Conservation (phyloP, 2,113 vertebrate genomes). For the Cepphus grylle region DNA sequence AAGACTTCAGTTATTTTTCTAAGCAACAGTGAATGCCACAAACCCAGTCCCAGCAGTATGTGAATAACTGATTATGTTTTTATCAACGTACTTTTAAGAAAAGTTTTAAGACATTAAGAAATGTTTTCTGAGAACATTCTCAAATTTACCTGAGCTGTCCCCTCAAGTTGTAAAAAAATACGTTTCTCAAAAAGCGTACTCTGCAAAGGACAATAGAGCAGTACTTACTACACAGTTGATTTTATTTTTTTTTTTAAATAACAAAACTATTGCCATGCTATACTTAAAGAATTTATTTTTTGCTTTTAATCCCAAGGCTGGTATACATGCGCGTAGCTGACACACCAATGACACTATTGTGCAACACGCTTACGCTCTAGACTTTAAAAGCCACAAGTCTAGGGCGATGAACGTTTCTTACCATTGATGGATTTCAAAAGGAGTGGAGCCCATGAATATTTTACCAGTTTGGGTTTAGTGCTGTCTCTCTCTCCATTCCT, state of each 20-base stretch:
- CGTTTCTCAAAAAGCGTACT: not conserved
- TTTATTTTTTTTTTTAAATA: not conserved
- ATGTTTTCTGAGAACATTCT: not conserved
- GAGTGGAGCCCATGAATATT: not conserved
- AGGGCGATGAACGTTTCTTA: not conserved
- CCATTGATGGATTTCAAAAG: not conserved
- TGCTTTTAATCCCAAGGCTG: not conserved
- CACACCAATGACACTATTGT: rapidly evolving
- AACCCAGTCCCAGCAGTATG: not conserved
- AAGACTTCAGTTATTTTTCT: not conserved
- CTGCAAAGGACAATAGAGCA: not conserved
- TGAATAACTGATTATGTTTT: not conserved
- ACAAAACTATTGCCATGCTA: not conserved
- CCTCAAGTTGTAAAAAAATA: not conserved
- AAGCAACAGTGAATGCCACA: not conserved
- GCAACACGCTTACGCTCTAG: not conserved
- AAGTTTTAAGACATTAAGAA: not conserved
- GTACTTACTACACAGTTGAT: not conserved
- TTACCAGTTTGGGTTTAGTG: not conserved
- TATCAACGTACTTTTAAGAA: not conserved
- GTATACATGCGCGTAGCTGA: not conserved
- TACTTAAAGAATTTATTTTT: not conserved
- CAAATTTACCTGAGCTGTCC: not conserved
- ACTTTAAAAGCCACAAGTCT: not conserved
- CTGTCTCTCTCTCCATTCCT: not conserved